Evolutionary conservation across 2,797 vertebrate genomes (phyloP).

Genomic region (Argyrosomus regius): DNA sequence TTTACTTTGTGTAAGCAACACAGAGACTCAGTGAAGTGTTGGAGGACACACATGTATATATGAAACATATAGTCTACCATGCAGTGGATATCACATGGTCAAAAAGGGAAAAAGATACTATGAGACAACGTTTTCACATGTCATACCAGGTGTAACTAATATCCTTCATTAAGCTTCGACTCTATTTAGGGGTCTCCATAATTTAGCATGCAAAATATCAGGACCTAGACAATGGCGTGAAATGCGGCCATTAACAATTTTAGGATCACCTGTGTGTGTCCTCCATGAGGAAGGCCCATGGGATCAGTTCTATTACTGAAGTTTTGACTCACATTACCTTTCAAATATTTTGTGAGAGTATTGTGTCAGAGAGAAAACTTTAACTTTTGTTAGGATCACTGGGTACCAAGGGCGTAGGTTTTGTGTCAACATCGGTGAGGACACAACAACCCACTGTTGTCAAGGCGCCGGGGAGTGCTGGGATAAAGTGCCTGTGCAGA

Average conservation of each 20-base stretch:
- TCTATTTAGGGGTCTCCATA: slow-evolving; percentile 6
- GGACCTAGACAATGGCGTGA: not conserved
- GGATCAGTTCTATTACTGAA: not conserved
- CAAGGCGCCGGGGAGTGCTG: too few relatives aligned
- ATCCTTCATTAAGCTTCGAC: not conserved
- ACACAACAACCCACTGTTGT: too few relatives aligned
- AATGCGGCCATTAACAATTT: not conserved
- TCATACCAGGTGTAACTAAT: not conserved
- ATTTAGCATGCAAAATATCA: not conserved
- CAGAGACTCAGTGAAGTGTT: not conserved
- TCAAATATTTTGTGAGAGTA: not conserved
- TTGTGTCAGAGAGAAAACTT: not conserved
- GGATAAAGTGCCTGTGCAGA: too few relatives aligned
- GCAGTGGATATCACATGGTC: not conserved
- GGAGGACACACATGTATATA: not conserved
- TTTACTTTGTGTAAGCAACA: not conserved
- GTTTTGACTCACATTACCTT: not conserved
- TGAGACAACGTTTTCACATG: not conserved
- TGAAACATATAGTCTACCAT: too few relatives aligned
- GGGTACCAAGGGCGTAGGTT: too few relatives aligned
- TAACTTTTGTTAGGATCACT: not conserved
- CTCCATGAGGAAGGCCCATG: not conserved
- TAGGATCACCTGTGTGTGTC: not conserved
- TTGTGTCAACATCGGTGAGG: too few relatives aligned
- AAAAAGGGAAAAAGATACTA: too few relatives aligned